phyloP scores from a whole-genome alignment of 2,113 vertebrate species.

The Onychostoma macrolepis region DNA sequence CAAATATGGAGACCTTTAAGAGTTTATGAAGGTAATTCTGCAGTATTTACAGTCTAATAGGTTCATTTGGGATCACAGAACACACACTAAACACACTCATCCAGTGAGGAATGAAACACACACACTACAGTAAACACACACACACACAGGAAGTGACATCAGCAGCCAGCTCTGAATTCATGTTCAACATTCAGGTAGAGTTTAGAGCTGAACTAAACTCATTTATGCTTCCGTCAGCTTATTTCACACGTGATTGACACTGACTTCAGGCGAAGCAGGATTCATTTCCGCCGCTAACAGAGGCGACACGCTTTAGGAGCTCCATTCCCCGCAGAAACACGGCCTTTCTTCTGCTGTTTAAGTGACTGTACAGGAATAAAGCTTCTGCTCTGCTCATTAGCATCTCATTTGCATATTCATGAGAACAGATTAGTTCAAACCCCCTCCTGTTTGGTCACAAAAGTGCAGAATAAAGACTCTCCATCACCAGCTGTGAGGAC shows the following conservation, averaged over 20 bases:
- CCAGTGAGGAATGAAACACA: no score
- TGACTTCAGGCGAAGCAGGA: background rate
- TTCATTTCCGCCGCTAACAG: background rate
- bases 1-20: background rate
- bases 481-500: constrained; percentile 12
- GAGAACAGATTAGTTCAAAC: constrained; percentile 14
- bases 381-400: background rate
- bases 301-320: background rate
- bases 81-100: background rate
- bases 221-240: background rate
- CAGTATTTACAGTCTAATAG: background rate
- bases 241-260: background rate
- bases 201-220: background rate
- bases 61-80: background rate
- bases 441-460: background rate
- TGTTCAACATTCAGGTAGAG: no score
- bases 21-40: background rate
- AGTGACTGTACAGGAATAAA: background rate
- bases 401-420: constrained; percentile 18
- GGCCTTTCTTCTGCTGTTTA: background rate
- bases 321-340: background rate
- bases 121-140: no score
- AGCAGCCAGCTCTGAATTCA: background rate
- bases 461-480: background rate
- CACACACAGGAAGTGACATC: constrained; percentile 5